These are phyloP conservation scores for Drosophila imparisetae DNA, from an alignment of 2,888 invertebrate genomes.

Conservation along the genomic window DNA sequence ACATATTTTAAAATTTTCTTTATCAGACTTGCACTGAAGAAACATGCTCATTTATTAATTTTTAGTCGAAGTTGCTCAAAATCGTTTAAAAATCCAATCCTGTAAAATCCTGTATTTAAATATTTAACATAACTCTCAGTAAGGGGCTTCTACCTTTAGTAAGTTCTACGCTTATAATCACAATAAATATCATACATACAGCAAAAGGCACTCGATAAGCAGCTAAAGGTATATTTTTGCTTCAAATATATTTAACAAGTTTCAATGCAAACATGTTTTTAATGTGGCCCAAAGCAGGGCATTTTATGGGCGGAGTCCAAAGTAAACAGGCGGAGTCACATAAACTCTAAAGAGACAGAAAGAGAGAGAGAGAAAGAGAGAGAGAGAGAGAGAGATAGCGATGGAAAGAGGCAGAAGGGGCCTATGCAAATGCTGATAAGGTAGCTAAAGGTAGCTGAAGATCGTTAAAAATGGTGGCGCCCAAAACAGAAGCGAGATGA, in stretches of 20 bases:
- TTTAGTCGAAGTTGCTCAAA: not conserved
- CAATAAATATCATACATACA: not conserved
- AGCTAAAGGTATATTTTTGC: not conserved
- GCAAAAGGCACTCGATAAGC: not conserved
- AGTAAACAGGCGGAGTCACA: slow-evolving; percentile 29
- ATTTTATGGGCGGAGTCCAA: slow-evolving; percentile 25
- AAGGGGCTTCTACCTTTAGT: not conserved
- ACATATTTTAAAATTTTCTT: not conserved
- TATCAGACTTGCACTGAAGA: not conserved
- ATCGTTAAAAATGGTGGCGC: slow-evolving; percentile 71
- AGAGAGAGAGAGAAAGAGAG: not conserved
- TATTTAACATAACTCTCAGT: not conserved
- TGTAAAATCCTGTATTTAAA: not conserved
- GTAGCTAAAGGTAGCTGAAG: slow-evolving; percentile 14
- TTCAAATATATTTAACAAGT: slow-evolving; percentile 7
- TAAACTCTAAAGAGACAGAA: not conserved
- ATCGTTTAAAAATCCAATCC: not conserved
- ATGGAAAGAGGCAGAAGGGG: not conserved
- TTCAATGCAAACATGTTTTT: slow-evolving; percentile 30
- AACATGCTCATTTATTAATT: not conserved
- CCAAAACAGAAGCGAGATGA: slow-evolving; percentile 64
- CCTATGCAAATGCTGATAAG: slow-evolving; percentile 64
- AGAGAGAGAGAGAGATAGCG: not conserved
- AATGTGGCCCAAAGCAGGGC: not conserved
- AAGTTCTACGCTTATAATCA: not conserved